Evolutionary conservation across 2,888 invertebrate genomes (phyloP).

Genomic region (Baccha elongata): DNA sequence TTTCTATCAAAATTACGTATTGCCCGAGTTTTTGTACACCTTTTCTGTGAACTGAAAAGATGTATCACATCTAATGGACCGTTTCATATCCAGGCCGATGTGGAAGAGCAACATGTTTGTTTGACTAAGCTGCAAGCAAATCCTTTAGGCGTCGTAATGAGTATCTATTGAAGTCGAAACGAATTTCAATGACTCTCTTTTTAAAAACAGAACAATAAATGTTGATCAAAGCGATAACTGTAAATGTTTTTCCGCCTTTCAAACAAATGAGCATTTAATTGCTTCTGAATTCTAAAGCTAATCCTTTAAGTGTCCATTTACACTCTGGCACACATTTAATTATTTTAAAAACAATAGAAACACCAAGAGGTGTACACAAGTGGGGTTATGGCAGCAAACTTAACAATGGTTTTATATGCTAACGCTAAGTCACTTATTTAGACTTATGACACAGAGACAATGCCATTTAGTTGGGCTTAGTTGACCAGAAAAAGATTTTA

Average conservation of each 20-base stretch:
- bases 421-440: too few species aligned
- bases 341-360: constrained; percentile 56
- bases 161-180: not conserved
- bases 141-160: constrained; percentile 29
- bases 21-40: too few species aligned
- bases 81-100: too few species aligned
- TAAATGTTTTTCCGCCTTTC: constrained; percentile 18
- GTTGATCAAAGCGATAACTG: constrained; percentile 53
- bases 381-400: too few species aligned
- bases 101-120: not conserved
- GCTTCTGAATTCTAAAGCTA: constrained; percentile 38
- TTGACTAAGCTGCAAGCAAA: not conserved
- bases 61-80: constrained; percentile 49
- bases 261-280: constrained; percentile 55
- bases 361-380: constrained; percentile 3
- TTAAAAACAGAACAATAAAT: constrained; percentile 39
- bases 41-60: not conserved
- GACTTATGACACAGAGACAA: not conserved
- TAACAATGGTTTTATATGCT: too few species aligned
- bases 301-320: constrained; percentile 59
- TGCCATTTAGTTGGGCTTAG: constrained; percentile 27
- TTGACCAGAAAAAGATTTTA: constrained; percentile 36
- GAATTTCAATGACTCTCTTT: constrained; percentile 52
- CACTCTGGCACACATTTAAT: constrained; percentile 64
- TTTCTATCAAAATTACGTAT: too few species aligned